phyloP scores from a whole-genome alignment of 1,140 invertebrate species.

The Oncopeltus fasciatus region DNA sequence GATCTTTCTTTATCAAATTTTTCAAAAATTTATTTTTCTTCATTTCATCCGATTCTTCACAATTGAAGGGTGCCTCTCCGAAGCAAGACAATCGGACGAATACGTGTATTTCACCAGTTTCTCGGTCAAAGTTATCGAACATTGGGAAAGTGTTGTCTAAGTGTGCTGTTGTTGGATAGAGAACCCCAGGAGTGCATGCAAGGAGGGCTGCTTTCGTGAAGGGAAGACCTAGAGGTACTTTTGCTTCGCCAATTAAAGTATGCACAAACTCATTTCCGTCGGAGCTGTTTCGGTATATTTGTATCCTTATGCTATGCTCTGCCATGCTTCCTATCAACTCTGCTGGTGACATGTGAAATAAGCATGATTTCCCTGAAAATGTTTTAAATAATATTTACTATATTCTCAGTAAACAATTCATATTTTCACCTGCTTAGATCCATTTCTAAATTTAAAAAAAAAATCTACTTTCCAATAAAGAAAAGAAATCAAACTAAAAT shows the following conservation, averaged over 20 bases:
- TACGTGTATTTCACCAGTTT: neutral
- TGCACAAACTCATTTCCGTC: neutral
- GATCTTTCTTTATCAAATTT: neutral
- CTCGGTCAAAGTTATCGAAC: neutral
- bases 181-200: neutral
- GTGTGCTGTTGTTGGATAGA: neutral
- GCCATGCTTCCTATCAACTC: neutral
- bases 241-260: neutral
- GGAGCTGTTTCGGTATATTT: neutral
- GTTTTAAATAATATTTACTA: too few species aligned
- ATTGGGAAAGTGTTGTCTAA: conserved; percentile 4
- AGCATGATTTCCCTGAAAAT: conserved; percentile 14
- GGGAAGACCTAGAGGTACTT: neutral
- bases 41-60: neutral
- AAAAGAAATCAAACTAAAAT: too few species aligned
- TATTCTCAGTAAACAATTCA: too few species aligned
- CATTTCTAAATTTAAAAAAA: too few species aligned
- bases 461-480: too few species aligned
- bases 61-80: neutral
- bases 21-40: neutral
- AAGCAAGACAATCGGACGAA: conserved; percentile 14
- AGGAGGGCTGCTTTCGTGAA: conserved; percentile 3
- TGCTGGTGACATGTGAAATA: conserved; percentile 11
- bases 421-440: too few species aligned
- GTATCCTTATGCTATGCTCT: neutral